Evolutionary conservation across 1,140 invertebrate genomes (phyloP).

Genomic region (Neuroterus valhalla): DNA sequence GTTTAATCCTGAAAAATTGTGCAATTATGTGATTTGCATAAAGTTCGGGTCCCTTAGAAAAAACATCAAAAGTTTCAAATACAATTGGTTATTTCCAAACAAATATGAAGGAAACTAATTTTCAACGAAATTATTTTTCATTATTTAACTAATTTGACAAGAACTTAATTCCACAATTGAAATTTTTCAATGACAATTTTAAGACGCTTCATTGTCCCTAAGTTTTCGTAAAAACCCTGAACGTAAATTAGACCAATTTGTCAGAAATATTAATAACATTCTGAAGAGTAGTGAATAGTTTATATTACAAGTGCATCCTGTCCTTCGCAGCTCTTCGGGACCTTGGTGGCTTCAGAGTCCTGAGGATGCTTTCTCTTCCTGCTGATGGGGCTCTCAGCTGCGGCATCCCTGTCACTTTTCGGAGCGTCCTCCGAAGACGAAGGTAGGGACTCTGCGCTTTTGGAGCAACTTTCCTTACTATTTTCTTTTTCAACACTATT

Average conservation of each 20-base stretch:
- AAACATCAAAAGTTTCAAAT: too few species aligned
- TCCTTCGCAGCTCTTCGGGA: slow-evolving; percentile 30
- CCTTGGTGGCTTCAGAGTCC: slow-evolving; percentile 39
- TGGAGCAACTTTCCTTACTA: not conserved
- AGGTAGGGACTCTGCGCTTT: slow-evolving; percentile 13
- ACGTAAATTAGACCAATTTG: not conserved
- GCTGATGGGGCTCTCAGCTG: not conserved
- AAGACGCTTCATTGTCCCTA: too few species aligned
- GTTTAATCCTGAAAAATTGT: too few species aligned
- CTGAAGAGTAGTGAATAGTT: not conserved
- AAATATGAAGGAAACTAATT: too few species aligned
- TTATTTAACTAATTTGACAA: too few species aligned
- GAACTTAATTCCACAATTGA: too few species aligned
- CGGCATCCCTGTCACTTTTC: slow-evolving; percentile 5
- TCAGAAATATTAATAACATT: slow-evolving; percentile 1
- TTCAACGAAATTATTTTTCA: too few species aligned
- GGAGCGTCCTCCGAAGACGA: slow-evolving; percentile 1
- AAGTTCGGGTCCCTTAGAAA: too few species aligned
- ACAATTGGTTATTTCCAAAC: too few species aligned
- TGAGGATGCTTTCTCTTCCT: slow-evolving; percentile 35
- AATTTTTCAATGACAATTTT: too few species aligned
- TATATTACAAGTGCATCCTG: slow-evolving; percentile 36
- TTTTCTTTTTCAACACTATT: not conserved
- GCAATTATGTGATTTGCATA: too few species aligned
- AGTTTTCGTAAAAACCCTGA: too few species aligned